Percentiles rank a stretch among this genome's conserved stretches.
These are phyloP conservation scores for Itoplectis maculator DNA, from an alignment of 2,888 invertebrate genomes.

Conservation along the genomic window DNA sequence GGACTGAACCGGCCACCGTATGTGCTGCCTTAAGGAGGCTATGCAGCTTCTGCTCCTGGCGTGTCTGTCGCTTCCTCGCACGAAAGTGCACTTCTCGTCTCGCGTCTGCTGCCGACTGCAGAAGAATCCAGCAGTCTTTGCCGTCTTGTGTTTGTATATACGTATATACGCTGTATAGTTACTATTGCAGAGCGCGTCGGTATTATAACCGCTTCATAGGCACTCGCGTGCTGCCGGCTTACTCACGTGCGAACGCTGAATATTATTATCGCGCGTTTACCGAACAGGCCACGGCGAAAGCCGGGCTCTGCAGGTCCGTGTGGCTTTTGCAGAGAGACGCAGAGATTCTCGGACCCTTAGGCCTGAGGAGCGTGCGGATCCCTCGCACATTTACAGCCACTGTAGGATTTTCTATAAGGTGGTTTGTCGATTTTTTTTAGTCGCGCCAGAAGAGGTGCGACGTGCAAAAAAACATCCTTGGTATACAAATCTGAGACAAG, in stretches of 20 bases:
- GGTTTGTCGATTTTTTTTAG: conserved; percentile 41
- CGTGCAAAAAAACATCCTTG: too few relatives aligned
- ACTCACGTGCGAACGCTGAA: conserved; percentile 71
- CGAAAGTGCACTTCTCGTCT: conserved; percentile 42
- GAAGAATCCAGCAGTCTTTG: conserved; percentile 2
- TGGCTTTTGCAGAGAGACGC: neutral
- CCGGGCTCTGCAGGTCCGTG: neutral
- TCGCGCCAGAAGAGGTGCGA: conserved; percentile 44
- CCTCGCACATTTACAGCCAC: conserved; percentile 34
- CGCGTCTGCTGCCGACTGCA: conserved; percentile 34
- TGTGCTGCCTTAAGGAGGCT: neutral
- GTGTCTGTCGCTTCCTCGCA: conserved; percentile 40
- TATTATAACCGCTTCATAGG: conserved; percentile 64
- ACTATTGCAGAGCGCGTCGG: conserved; percentile 26
- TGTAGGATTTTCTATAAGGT: conserved; percentile 55
- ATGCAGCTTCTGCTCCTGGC: conserved; percentile 29
- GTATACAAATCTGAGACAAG: too few relatives aligned
- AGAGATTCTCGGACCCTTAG: conserved; percentile 49
- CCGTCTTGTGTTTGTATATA: neutral
- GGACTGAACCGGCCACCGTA: neutral
- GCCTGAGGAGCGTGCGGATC: conserved; percentile 36
- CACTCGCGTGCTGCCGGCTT: conserved; percentile 69
- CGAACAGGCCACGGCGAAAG: conserved; percentile 16
- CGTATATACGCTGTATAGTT: conserved; percentile 16
- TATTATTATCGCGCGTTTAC: conserved; percentile 69